phyloP scores from a whole-genome alignment of 2,888 invertebrate species.

The Euphydryas editha region DNA sequence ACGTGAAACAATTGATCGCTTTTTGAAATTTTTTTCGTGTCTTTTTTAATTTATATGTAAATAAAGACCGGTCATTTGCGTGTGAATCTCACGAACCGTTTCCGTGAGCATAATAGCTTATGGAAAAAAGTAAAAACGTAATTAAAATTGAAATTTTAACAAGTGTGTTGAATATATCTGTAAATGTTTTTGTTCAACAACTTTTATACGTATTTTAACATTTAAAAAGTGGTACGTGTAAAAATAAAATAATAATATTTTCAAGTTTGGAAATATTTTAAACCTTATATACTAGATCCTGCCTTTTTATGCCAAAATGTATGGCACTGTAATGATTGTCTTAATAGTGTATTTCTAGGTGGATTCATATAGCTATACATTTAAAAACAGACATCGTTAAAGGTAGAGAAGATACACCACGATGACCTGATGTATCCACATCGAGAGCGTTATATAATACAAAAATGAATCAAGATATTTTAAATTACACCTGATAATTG shows the following conservation, averaged over 20 bases:
- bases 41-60: conserved; percentile 6
- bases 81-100: conserved; percentile 8
- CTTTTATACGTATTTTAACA: background rate
- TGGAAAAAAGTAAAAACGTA: conserved; percentile 1
- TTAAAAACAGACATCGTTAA: no score
- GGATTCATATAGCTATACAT: no score
- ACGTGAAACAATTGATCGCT: background rate
- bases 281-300: no score
- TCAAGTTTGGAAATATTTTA: no score
- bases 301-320: no score
- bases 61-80: conserved; percentile 1
- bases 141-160: conserved; percentile 1
- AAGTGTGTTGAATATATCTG: background rate
- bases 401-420: no score
- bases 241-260: background rate
- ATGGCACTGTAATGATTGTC: no score
- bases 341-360: no score
- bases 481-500: no score
- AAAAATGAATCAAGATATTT: no score
- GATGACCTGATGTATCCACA: no score
- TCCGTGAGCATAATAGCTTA: conserved; percentile 2
- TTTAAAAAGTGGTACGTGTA: background rate
- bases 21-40: conserved; percentile 1
- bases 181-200: background rate
- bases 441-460: no score